A percentile compares a stretch with the other conserved stretches of the same genome.
Conservation (phyloP, 2,797 vertebrate genomes). For the Neosilurus hyrtlii region DNA sequence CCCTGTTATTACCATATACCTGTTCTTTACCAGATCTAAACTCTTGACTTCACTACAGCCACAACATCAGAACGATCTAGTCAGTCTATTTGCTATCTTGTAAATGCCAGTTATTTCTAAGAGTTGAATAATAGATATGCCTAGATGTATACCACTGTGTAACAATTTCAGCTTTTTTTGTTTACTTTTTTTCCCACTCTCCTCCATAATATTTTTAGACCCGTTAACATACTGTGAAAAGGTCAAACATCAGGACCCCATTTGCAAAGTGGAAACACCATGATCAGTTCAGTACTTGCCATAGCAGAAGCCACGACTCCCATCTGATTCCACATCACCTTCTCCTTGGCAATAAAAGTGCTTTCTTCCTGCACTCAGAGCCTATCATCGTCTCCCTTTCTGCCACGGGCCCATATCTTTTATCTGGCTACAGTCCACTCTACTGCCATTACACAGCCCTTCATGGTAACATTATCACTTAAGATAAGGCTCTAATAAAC, state of each 20-base stretch:
- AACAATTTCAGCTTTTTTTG: not conserved
- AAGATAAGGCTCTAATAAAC: constrained; percentile 76
- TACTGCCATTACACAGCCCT: constrained; percentile 68
- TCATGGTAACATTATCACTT: constrained; percentile 74
- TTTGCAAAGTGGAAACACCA: not conserved
- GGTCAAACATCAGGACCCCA: no score
- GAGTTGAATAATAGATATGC: not conserved
- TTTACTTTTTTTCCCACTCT: no score
- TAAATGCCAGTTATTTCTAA: not conserved
- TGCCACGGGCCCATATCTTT: constrained; percentile 56
- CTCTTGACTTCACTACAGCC: no score
- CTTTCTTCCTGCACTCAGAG: constrained; percentile 51
- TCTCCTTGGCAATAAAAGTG: constrained; percentile 35
- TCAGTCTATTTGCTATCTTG: no score
- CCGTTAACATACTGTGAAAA: not conserved
- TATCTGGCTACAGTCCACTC: constrained; percentile 62
- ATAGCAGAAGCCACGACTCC: not conserved
- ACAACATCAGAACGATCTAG: no score
- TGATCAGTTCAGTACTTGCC: not conserved
- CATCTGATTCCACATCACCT: constrained; percentile 8
- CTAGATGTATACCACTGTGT: no score
- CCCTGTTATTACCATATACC: no score
- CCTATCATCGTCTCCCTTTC: constrained; percentile 56
- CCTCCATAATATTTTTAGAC: not conserved
- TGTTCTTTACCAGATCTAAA: no score